These are phyloP conservation scores for Octopus sinensis DNA, from an alignment of 1,140 invertebrate genomes.

Conservation along the genomic window DNA sequence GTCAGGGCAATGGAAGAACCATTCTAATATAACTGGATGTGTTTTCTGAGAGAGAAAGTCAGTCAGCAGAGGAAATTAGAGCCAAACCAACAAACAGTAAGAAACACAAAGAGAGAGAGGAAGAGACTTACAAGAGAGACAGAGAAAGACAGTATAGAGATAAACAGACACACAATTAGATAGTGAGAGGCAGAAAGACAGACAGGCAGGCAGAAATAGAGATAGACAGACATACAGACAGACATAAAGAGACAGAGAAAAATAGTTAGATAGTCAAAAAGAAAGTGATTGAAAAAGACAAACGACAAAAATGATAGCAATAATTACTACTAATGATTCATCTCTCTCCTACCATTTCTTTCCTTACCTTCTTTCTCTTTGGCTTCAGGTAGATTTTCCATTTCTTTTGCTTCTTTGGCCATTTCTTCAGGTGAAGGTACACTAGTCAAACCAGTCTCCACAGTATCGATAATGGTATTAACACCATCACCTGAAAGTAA, in stretches of 20 bases:
- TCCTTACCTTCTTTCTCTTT: constrained; percentile 8
- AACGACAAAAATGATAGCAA: background rate
- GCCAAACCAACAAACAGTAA: too few relatives aligned
- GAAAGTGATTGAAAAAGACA: background rate
- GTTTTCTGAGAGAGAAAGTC: too few relatives aligned
- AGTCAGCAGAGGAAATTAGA: too few relatives aligned
- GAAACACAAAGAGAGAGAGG: too few relatives aligned
- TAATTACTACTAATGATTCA: constrained; percentile 2
- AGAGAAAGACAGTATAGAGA: too few relatives aligned
- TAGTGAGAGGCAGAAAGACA: too few relatives aligned
- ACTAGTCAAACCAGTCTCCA: constrained; percentile 67
- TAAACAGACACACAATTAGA: too few relatives aligned
- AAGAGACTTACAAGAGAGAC: too few relatives aligned
- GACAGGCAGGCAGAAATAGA: too few relatives aligned
- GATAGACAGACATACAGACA: background rate
- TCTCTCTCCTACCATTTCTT: background rate
- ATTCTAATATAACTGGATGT: too few relatives aligned
- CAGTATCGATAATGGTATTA: constrained; percentile 71
- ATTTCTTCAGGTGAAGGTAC: constrained; percentile 72
- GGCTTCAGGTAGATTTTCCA: constrained; percentile 15
- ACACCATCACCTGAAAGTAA: constrained; percentile 65
- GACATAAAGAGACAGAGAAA: background rate
- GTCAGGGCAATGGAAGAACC: too few relatives aligned
- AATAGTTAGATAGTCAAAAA: background rate
- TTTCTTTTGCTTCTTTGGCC: constrained; percentile 54